A percentile compares a stretch with the other conserved stretches of the same genome.
Evolutionary conservation across 2,888 invertebrate species (phyloP).

Genomic region (Tenthredo mesomela): DNA sequence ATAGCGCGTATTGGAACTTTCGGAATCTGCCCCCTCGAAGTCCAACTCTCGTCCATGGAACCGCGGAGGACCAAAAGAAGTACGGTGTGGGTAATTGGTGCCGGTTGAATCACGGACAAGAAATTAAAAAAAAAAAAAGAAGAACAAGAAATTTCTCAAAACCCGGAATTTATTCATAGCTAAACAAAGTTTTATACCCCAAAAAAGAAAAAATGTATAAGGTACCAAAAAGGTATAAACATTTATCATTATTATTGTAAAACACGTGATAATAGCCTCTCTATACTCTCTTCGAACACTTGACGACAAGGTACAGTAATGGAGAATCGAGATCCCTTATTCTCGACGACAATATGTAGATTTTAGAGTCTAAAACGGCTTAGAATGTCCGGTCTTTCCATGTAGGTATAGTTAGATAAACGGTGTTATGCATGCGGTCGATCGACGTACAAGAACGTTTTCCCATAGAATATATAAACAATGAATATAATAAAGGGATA

Average conservation of each 20-base stretch:
- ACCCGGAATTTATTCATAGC: conserved; percentile 14
- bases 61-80: not conserved
- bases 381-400: conserved; percentile 5
- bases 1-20: conserved; percentile 49
- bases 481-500: not conserved
- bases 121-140: not conserved
- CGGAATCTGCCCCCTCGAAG: conserved; percentile 34
- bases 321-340: conserved; percentile 7
- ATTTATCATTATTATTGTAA: not conserved
- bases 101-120: conserved; percentile 7
- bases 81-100: conserved; percentile 28
- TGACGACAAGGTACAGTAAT: conserved; percentile 28
- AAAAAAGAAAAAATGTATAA: not conserved
- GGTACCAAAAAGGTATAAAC: not conserved
- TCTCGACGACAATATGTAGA: conserved; percentile 14
- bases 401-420: conserved; percentile 6
- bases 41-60: not conserved
- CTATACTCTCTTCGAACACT: not conserved
- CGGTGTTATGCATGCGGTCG: not conserved
- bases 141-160: not conserved
- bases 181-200: not conserved
- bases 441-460: conserved; percentile 10
- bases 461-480: conserved; percentile 33
- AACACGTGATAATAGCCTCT: not conserved
- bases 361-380: conserved; percentile 23